Evolutionary conservation across 2,888 invertebrate species (phyloP), one percentile per base, ranked within the genome.

Genomic region (Troilus luridus): DNA sequence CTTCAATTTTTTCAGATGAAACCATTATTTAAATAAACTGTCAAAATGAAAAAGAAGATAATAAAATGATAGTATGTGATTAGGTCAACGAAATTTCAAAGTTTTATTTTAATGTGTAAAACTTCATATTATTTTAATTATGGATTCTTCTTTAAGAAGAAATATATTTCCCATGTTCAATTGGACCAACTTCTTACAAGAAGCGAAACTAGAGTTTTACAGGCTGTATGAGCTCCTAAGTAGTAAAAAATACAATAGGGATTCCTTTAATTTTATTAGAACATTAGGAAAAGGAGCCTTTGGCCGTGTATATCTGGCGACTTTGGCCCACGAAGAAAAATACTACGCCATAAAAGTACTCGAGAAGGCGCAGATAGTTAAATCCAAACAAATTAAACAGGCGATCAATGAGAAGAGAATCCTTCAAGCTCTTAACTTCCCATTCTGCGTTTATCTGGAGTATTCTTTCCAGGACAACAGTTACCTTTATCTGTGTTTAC

Each of bases 391-490:
- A 58, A 88, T 89, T 9, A 90, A 92, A 62, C 92, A 92, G 59
- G 88, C 90, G 41, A 89, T 91, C 91, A 91, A 91, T 56, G 99
- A 99, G 94, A 98, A 98, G 94, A 96, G 96, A 92, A 97, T 99
- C 93, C 95, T 99, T 92, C 97, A 97, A 94, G 96, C 98, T 24
- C 96, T 98, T 92, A 95, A 95, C 92, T 99, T 98, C 95, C 98
- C 98, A 6, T 98, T 99, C 94, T 95, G 98, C n/a, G 97, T 99
- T 91, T 95, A 96, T 92, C 96, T 99, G 96, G 96, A 98, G 93
- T 97, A 95, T 94, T 97, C 96, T 93, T 97, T 96, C 94, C 98
- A 98, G 95, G 98, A 98, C 94, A 97, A 97, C 93, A 96, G 96
- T 92, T 97, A 97, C 94, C 94, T 98, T 91, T 98, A 97, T 94